Conservation (phyloP, 2,797 vertebrate species). For the Poecilia wingei region DNA sequence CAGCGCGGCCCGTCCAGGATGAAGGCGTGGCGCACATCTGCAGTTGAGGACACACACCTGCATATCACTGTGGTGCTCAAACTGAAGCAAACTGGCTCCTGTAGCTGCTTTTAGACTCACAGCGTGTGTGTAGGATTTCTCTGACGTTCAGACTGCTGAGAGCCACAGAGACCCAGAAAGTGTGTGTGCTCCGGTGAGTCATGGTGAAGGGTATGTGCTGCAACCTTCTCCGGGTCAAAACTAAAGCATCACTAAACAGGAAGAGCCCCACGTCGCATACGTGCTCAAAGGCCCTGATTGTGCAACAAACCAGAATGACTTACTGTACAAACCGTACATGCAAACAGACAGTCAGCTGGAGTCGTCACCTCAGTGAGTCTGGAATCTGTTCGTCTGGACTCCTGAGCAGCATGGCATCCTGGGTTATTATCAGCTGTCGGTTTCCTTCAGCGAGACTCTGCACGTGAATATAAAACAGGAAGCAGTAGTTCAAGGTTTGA, state of each 20-base stretch:
- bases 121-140: conserved; percentile 82
- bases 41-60: neutral
- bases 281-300: conserved; percentile 80
- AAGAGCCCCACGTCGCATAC: conserved; percentile 81
- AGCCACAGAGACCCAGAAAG: conserved; percentile 84
- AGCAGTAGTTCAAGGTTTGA: neutral
- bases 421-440: conserved; percentile 82
- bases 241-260: conserved; percentile 84
- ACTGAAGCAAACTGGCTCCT: neutral
- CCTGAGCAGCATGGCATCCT: conserved; percentile 82
- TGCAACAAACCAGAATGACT: neutral
- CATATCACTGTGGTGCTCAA: neutral
- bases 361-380: conserved; percentile 82
- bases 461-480: conserved; percentile 3
- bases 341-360: neutral
- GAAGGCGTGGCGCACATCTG: conserved; percentile 85
- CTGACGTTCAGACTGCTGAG: conserved; percentile 75
- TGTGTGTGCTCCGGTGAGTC: conserved; percentile 73
- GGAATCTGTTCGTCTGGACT: conserved; percentile 77
- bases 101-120: conserved; percentile 61
- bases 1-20: conserved; percentile 79
- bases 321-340: neutral
- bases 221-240: conserved; percentile 70
- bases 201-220: conserved; percentile 78
- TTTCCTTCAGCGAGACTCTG: conserved; percentile 84